phyloP scores from a whole-genome alignment of 2,888 invertebrate species.

The Ctena decussata region DNA sequence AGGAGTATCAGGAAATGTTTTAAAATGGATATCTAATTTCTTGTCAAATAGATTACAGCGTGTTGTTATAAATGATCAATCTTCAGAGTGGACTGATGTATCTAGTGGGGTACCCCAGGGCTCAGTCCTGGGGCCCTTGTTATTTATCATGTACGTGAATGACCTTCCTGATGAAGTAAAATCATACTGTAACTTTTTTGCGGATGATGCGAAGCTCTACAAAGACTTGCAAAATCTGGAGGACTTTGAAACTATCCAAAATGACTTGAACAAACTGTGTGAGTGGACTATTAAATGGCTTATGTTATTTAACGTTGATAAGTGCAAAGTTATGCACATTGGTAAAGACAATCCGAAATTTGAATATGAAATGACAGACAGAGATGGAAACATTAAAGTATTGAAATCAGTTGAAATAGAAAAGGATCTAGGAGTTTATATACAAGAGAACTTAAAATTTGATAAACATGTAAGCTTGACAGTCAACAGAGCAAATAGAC shows the following conservation, averaged over 20 bases:
- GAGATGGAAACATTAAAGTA: too few species aligned
- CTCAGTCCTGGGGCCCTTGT: neutral
- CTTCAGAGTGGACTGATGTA: neutral
- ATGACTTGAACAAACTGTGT: too few species aligned
- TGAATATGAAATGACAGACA: neutral
- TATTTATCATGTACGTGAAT: neutral
- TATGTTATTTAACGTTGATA: neutral
- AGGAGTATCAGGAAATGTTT: too few species aligned
- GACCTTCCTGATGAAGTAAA: neutral
- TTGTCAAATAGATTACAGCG: too few species aligned
- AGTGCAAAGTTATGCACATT: neutral
- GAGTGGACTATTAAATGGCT: neutral
- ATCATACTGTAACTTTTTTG: neutral
- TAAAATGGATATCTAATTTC: too few species aligned
- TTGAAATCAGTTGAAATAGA: too few species aligned
- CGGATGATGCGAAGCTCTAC: neutral
- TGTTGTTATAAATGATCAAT: too few species aligned
- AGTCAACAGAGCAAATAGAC: neutral
- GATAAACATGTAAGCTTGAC: constrained; percentile 8
- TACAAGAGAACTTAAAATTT: constrained; percentile 1
- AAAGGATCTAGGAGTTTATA: too few species aligned
- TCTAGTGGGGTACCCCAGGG: neutral
- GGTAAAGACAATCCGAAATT: neutral
- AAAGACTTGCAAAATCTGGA: too few species aligned
- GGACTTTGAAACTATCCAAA: too few species aligned